Conservation (phyloP, 2,113 vertebrate species). For the Centropus bengalensis region DNA sequence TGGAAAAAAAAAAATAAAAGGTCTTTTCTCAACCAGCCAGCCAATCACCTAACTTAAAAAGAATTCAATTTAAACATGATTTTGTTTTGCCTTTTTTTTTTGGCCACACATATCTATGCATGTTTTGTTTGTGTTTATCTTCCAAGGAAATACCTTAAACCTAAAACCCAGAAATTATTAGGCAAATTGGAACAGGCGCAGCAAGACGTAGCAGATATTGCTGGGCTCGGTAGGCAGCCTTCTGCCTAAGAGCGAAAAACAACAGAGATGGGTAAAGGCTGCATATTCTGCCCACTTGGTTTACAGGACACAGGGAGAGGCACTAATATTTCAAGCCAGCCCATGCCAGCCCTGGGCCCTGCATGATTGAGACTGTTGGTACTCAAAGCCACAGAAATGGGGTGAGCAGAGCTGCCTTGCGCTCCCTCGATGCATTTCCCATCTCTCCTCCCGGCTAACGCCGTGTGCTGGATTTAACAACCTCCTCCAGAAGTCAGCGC, state of each 20-base stretch:
- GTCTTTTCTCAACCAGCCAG: neutral
- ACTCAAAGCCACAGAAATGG: neutral
- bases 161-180: neutral
- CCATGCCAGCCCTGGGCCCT: neutral
- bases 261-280: neutral
- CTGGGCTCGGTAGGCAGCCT: neutral
- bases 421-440: accelerated
- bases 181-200: neutral
- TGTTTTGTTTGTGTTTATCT: neutral
- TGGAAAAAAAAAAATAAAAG: no score
- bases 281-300: accelerated
- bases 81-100: neutral
- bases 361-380: neutral
- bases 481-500: neutral
- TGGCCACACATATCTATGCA: neutral
- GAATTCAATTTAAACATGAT: accelerated
- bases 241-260: neutral
- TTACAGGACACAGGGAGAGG: no score
- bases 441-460: neutral
- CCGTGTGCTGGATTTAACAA: accelerated
- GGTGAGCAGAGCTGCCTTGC: neutral
- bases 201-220: neutral
- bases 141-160: neutral
- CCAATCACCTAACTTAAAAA: neutral
- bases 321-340: neutral